Conservation (phyloP, 2,888 invertebrate genomes). For the Yponomeuta cagnagella region DNA sequence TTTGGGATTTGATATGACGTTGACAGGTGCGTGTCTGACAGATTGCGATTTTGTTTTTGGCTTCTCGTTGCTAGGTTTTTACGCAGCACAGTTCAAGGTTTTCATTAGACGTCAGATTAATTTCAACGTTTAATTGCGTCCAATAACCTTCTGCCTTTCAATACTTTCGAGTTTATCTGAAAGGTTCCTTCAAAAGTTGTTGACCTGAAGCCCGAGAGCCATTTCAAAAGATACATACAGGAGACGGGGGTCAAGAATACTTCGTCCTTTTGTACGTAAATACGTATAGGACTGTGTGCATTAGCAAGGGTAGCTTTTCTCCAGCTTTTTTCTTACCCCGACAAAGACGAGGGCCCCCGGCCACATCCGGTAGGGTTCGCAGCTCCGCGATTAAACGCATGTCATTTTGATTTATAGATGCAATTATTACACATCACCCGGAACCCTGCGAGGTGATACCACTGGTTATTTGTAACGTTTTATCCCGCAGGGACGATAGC, state of each 20-base stretch:
- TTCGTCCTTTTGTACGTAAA: slow-evolving; percentile 58
- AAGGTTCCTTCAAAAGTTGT: slow-evolving; percentile 11
- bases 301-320: slow-evolving; percentile 62
- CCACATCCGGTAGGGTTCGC: slow-evolving; percentile 44
- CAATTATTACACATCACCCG: slow-evolving; percentile 50
- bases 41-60: slow-evolving; percentile 32
- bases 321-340: slow-evolving; percentile 47
- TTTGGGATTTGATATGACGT: slow-evolving; percentile 58
- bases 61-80: slow-evolving; percentile 24
- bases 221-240: slow-evolving; percentile 16
- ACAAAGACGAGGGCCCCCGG: slow-evolving; percentile 37
- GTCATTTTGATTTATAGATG: slow-evolving; percentile 68
- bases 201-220: slow-evolving; percentile 13
- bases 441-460: slow-evolving; percentile 18
- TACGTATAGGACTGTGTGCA: slow-evolving; percentile 61
- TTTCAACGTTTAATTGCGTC: background rate
- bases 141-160: background rate
- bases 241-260: slow-evolving; percentile 60
- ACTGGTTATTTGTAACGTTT: slow-evolving; percentile 26
- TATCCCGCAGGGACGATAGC: slow-evolving; percentile 12
- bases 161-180: slow-evolving; percentile 7
- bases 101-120: background rate
- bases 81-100: background rate
- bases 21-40: slow-evolving; percentile 59
- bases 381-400: slow-evolving; percentile 56